phyloP scores from a whole-genome alignment of 2,797 vertebrate species.

The Sebastes reedi region DNA sequence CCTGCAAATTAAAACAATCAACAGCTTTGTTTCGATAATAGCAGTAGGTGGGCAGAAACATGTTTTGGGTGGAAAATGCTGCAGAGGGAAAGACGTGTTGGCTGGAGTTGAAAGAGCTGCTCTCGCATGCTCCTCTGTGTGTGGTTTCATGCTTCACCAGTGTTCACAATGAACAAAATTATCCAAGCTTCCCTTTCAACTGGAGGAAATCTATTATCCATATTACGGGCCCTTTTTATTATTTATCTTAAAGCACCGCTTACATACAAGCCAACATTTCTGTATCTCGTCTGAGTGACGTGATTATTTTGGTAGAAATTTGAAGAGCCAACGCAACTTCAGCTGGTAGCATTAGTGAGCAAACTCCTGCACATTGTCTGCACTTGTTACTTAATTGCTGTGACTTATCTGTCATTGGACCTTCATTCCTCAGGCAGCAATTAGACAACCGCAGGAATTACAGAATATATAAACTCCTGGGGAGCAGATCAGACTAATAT shows the following conservation, averaged over 20 bases:
- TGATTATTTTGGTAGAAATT: conserved; percentile 33
- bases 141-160: conserved; percentile 71
- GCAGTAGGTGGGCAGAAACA: conserved; percentile 29
- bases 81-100: conserved; percentile 58
- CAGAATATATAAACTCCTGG: background rate
- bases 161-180: conserved; percentile 65
- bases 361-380: conserved; percentile 26
- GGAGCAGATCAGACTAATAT: background rate
- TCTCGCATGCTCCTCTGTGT: conserved; percentile 61
- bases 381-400: conserved; percentile 19
- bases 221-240: conserved; percentile 34
- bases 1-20: conserved; percentile 51
- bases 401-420: conserved; percentile 14
- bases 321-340: conserved; percentile 9
- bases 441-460: conserved; percentile 15
- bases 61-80: conserved; percentile 49
- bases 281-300: conserved; percentile 4
- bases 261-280: conserved; percentile 22
- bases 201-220: conserved; percentile 67
- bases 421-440: conserved; percentile 19
- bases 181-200: conserved; percentile 59
- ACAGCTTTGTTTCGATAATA: conserved; percentile 46
- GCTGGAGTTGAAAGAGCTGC: conserved; percentile 70
- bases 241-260: conserved; percentile 26
- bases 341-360: conserved; percentile 6